Base-by-base conservation (phyloP, 2,888 invertebrate genomes). In the Andrena chrysosceles region DNA sequence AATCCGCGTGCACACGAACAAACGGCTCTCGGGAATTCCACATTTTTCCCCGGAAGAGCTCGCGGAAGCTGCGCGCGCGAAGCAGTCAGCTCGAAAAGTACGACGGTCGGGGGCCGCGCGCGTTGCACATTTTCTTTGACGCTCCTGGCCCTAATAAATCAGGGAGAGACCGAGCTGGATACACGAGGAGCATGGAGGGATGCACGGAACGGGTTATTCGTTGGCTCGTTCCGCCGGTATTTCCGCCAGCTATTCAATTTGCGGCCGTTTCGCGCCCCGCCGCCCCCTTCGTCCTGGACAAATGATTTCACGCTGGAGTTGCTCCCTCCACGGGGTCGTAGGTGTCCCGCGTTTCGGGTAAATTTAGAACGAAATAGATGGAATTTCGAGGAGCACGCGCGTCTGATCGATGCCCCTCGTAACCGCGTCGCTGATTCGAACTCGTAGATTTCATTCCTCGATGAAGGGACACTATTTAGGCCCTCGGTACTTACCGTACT, bases 231-330 rank as follows among this genome's bases (percentile, higher is more conserved):
- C 85, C 85, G 81, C 85, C 86, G 87, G 88, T 89, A 90, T 91
- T 90, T 90, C 90, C 88, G 88, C 87, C 88, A 89, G 89, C 90
- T 89, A 91, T 90, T 91, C 91, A 90, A 91, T 91, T 91, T 90
- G 90, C 86, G 91, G 89, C 85, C 85, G 90, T 91, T 91, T 91
- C 87, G 86, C 87, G 86, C 88, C 80, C 77, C 87, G 75, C 81
- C 78, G 75, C 52, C 73, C 82, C 80, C 86, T 77, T 76, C 83
- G 78, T 84, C 86, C 87, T 83, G 85, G 90, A 91, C 90, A 91
- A 91, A 91, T 91, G 90, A 91, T 91, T 91, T 90, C 88, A 91
- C 89, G 89, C 86, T 87, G 85, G 85, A 85, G 85, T 81, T 87
- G 86, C 82, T 85, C 77, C 69, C 84, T 71, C 74, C 42, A 35